Conservation (phyloP, 2,797 vertebrate genomes). For the Sorex maritimensis region DNA sequence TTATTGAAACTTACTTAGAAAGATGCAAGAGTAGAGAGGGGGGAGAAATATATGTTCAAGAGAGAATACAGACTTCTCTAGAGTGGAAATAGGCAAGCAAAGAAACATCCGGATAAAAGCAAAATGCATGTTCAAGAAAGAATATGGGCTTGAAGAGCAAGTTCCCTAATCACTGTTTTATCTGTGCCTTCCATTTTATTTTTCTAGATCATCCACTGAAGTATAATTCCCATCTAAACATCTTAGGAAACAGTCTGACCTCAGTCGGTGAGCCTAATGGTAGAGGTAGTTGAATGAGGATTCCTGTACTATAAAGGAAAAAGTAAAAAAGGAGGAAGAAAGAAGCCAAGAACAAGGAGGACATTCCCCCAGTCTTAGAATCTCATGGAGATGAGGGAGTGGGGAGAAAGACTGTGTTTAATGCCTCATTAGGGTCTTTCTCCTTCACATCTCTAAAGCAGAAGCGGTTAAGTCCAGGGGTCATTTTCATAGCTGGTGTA, state of each 20-base stretch:
- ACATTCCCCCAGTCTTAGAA: neutral
- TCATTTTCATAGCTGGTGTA: constrained; percentile 58
- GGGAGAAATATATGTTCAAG: too few relatives aligned
- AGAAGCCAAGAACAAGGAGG: neutral
- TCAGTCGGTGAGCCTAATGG: constrained; percentile 24
- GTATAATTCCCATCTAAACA: neutral
- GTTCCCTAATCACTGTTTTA: neutral
- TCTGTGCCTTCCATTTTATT: neutral
- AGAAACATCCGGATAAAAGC: too few relatives aligned
- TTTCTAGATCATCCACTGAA: neutral
- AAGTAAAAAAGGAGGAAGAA: neutral
- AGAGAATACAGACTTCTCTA: too few relatives aligned
- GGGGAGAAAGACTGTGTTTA: neutral
- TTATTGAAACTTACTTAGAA: too few relatives aligned
- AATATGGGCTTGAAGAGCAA: too few relatives aligned
- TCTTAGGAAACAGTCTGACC: constrained; percentile 26
- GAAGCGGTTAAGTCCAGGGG: neutral
- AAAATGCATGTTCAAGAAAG: too few relatives aligned
- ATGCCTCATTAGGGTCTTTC: neutral
- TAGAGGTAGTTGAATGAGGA: neutral
- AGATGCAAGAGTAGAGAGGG: too few relatives aligned
- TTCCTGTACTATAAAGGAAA: neutral
- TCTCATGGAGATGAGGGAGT: neutral
- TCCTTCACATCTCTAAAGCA: neutral
- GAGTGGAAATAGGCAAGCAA: too few relatives aligned